Conservation (phyloP, 2,888 invertebrate species). For the Charanyca ferruginea region DNA sequence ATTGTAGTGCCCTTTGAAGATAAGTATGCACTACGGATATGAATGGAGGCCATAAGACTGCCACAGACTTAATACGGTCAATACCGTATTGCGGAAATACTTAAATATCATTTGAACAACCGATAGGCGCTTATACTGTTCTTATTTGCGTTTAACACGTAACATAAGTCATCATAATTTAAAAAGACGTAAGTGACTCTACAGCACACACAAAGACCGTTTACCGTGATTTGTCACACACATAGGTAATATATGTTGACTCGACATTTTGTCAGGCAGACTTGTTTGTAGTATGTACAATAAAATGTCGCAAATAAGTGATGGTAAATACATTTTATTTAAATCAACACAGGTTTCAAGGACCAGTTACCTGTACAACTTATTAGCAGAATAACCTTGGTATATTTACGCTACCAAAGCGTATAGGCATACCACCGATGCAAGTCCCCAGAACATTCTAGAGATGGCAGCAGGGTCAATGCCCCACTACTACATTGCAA, state of each 20-base stretch:
- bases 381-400: conserved; percentile 1
- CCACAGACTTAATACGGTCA: conserved; percentile 20
- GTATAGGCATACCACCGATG: conserved; percentile 1
- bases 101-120: conserved; percentile 8
- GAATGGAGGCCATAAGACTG: neutral
- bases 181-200: neutral
- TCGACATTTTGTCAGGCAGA: conserved; percentile 30
- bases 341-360: conserved; percentile 40
- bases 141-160: neutral
- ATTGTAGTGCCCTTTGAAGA: neutral
- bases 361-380: neutral
- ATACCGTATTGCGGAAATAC: conserved; percentile 23
- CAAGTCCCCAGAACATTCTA: conserved; percentile 60
- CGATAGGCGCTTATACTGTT: neutral
- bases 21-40: conserved; percentile 26
- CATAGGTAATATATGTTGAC: conserved; percentile 19
- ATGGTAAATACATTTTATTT: conserved; percentile 20
- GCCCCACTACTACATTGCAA: conserved; percentile 44
- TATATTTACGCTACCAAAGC: neutral
- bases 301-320: conserved; percentile 36
- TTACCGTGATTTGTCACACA: conserved; percentile 24
- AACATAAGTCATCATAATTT: neutral
- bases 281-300: conserved; percentile 18
- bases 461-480: conserved; percentile 64
- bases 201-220: neutral